Evolutionary conservation across 2,888 invertebrate species (phyloP).

Genomic region (Prosopocoilus inquinatus): DNA sequence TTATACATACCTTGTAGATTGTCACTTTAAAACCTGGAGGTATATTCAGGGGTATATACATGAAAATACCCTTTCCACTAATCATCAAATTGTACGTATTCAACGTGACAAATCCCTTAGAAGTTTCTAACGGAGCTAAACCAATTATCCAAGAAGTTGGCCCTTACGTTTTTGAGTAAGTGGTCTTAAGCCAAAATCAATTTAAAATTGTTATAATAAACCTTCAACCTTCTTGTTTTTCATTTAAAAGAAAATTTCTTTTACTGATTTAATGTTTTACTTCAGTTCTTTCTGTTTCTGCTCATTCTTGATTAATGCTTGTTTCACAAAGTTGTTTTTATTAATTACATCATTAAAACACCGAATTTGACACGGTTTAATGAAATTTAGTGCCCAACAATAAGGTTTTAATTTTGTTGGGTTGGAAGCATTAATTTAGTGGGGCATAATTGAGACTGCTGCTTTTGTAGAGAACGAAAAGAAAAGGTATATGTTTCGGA

Average conservation of each 20-base stretch:
- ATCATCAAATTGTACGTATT: constrained; percentile 77
- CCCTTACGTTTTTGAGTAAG: constrained; percentile 82
- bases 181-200: constrained; percentile 23
- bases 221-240: neutral
- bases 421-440: too few relatives aligned
- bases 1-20: constrained; percentile 56
- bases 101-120: constrained; percentile 77
- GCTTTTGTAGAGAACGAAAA: constrained; percentile 71
- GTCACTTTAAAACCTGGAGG: constrained; percentile 70
- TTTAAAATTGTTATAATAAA: too few relatives aligned
- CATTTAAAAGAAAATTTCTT: too few relatives aligned
- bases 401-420: too few relatives aligned
- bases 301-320: too few relatives aligned
- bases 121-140: constrained; percentile 66
- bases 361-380: too few relatives aligned
- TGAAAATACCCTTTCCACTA: constrained; percentile 71
- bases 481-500: constrained; percentile 74
- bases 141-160: constrained; percentile 77
- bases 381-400: too few relatives aligned
- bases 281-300: too few relatives aligned
- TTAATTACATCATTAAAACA: too few relatives aligned
- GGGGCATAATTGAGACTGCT: neutral
- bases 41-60: constrained; percentile 75
- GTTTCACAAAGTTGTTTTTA: too few relatives aligned
- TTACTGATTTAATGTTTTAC: too few relatives aligned